Base-by-base conservation (phyloP, 2,797 vertebrate species). In the Coregonus sp. region DNA sequence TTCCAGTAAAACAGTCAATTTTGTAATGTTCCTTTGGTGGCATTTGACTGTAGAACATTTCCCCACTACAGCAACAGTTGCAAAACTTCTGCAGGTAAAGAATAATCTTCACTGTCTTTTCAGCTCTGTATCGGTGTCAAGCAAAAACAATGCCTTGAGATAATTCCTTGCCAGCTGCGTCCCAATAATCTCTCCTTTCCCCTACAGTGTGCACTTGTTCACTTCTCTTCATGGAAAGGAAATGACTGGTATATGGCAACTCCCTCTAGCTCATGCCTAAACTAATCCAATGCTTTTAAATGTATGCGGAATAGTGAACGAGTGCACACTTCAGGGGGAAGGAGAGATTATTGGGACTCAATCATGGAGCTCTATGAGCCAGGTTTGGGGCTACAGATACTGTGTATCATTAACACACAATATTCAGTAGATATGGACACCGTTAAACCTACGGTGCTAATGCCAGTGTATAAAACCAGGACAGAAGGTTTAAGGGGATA, bases 401-500 rank as follows among this genome's bases (percentile, higher is more conserved):
- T 47, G 40, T 47, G 40, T 47, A 47, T 47, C 9, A 47, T 47
- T 12, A 47, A 12, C 40, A 47, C 40, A 47, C 40, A 47, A 12
- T 47, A 47, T 47, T 11, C 40, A 47, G 9, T 12, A 12, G 9
- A 47, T 47, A 47, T 35, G 31, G 12, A 31, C 5, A 35, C 66
- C 14, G 4, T 18, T 35, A 15, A 33, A 6, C 31, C 31, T 33
- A 50, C 20, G 5, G 18, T 15, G 25, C 2, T 25, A n/a, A 50
- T 25, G 16, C 51, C 4, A 12, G 47, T 67, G 16, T 52, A n/a
- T 63, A 1, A 47, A 12, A 59, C 61, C 78, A 84, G 87, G 82
- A 79, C 75, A 78, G 16, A 70, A 80, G 65, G 72, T 78, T 80
- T 78, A 86, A 84, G 80, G 73, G 85, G 75, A 40, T 40, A 20